A percentile compares a stretch with the other conserved stretches of the same genome.
Conservation (phyloP, 2,797 vertebrate species). For the Cottoperca gobio region DNA sequence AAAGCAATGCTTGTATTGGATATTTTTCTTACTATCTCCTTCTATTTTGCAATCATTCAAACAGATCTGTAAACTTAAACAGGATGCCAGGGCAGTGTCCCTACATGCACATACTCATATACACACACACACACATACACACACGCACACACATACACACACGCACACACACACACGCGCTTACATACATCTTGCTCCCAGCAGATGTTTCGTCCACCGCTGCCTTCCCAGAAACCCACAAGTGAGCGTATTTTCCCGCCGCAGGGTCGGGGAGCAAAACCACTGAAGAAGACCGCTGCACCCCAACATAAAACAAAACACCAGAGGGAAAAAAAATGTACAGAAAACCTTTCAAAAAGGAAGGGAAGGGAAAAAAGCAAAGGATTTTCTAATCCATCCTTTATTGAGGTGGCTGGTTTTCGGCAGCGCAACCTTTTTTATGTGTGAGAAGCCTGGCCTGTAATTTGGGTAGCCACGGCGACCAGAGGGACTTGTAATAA, state of each 20-base stretch:
- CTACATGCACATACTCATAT: conserved; percentile 55
- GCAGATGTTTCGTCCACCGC: conserved; percentile 88
- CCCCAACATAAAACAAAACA: conserved; percentile 89
- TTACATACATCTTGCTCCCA: conserved; percentile 82
- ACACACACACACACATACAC: conserved; percentile 32
- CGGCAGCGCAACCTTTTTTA: conserved; percentile 88
- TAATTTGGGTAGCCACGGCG: conserved; percentile 88
- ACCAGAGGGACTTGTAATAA: conserved; percentile 91
- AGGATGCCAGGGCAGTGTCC: conserved; percentile 67
- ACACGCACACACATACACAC: conserved; percentile 49
- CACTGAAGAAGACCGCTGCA: conserved; percentile 87
- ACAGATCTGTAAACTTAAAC: conserved; percentile 64
- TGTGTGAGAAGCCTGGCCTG: conserved; percentile 89
- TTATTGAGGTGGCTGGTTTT: conserved; percentile 92
- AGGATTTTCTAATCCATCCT: conserved; percentile 91
- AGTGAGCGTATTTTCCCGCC: conserved; percentile 88
- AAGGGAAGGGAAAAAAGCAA: conserved; percentile 84
- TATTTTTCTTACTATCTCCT: conserved; percentile 36
- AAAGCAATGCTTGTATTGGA: background rate
- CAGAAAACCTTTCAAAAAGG: conserved; percentile 83
- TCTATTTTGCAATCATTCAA: conserved; percentile 52
- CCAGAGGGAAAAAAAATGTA: conserved; percentile 83
- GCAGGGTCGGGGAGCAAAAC: conserved; percentile 88
- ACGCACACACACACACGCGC: conserved; percentile 63
- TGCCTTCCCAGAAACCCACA: conserved; percentile 89